phyloP scores from a whole-genome alignment of 2,888 invertebrate species.

The Mythimna loreyi region DNA sequence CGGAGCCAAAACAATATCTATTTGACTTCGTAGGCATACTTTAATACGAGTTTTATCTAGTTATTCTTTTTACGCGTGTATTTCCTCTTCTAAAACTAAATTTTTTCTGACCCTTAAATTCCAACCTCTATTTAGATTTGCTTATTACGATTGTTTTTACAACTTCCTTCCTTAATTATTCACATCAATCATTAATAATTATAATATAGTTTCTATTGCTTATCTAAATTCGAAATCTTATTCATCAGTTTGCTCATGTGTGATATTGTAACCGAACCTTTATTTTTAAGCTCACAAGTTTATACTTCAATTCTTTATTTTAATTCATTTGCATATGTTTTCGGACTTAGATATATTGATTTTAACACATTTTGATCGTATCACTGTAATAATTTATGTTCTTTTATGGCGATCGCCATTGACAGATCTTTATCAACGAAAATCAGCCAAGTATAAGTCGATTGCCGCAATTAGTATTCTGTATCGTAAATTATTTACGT shows the following conservation, averaged over 20 bases:
- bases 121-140: slow-evolving; percentile 6
- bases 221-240: slow-evolving; percentile 43
- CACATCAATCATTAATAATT: slow-evolving; percentile 25
- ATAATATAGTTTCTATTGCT: slow-evolving; percentile 9
- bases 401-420: slow-evolving; percentile 30
- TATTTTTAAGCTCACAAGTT: slow-evolving; percentile 30
- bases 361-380: slow-evolving; percentile 52
- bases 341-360: slow-evolving; percentile 51
- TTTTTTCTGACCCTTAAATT: slow-evolving; percentile 1
- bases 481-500: slow-evolving; percentile 37
- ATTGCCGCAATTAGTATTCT: slow-evolving; percentile 44
- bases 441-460: slow-evolving; percentile 33
- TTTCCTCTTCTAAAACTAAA: neutral
- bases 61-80: neutral
- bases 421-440: slow-evolving; percentile 52
- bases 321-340: slow-evolving; percentile 54
- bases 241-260: slow-evolving; percentile 14
- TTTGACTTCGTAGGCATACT: neutral
- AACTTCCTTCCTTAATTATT: slow-evolving; percentile 30
- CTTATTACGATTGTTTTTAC: slow-evolving; percentile 13
- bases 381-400: slow-evolving; percentile 50
- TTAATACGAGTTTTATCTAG: neutral
- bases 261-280: slow-evolving; percentile 15
- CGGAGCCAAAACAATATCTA: slow-evolving; percentile 2
- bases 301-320: slow-evolving; percentile 32